phyloP scores from a whole-genome alignment of 2,113 vertebrate species.

The Tenebrosternarchus preto region DNA sequence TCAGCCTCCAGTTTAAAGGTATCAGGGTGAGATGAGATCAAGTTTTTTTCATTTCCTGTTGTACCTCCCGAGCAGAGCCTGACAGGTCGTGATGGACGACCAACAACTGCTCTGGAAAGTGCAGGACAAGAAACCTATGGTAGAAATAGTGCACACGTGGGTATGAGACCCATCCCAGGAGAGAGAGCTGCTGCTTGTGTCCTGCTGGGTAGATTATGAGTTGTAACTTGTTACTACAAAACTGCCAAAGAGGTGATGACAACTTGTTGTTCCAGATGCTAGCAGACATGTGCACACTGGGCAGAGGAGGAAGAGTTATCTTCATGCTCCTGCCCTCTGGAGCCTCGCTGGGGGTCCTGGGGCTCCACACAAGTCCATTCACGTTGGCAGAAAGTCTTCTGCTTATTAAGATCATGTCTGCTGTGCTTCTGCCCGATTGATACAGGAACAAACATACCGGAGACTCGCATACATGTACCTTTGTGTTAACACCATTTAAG shows the following conservation, averaged over 20 bases:
- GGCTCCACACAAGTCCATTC: no score
- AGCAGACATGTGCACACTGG: slow-evolving; percentile 1
- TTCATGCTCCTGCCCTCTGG: no score
- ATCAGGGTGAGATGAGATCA: slow-evolving; percentile 4
- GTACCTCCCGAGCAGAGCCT: neutral
- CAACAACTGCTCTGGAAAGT: slow-evolving; percentile 4
- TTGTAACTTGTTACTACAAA: slow-evolving; percentile 25
- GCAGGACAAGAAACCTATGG: no score
- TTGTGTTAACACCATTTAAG: no score
- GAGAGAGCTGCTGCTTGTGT: slow-evolving; percentile 8
- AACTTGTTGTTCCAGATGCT: slow-evolving; percentile 13
- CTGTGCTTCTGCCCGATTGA: no score
- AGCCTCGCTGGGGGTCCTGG: no score
- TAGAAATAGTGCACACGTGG: slow-evolving; percentile 40
- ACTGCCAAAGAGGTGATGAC: slow-evolving; percentile 30
- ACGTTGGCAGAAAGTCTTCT: no score
- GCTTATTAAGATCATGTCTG: no score
- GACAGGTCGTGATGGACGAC: slow-evolving; percentile 44
- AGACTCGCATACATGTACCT: neutral
- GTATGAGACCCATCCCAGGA: slow-evolving; percentile 26
- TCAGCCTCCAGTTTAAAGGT: neutral
- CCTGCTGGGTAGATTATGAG: slow-evolving; percentile 40
- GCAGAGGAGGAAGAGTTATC: neutral
- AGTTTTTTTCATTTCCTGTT: slow-evolving; percentile 32
- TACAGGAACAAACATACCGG: no score